Conservation (phyloP, 2,113 vertebrate species). For the Cyphomyrus discorhynchus region DNA sequence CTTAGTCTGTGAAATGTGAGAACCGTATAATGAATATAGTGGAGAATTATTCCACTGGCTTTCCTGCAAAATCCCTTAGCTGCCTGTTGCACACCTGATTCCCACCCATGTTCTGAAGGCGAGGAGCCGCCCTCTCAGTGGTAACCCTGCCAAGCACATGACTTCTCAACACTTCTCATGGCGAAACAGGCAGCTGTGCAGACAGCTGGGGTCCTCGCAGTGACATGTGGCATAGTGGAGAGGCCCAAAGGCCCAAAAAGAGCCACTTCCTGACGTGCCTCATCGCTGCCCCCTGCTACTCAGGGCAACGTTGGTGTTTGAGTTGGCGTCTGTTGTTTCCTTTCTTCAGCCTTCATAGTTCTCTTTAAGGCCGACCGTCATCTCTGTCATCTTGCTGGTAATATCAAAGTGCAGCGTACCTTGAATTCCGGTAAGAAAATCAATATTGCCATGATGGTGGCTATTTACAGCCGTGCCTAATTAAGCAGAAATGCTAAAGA, state of each 20-base stretch:
- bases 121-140: neutral
- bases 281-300: neutral
- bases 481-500: slow-evolving; percentile 23
- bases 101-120: neutral
- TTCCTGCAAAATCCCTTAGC: neutral
- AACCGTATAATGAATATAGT: neutral
- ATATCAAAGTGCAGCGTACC: neutral
- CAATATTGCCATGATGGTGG: neutral
- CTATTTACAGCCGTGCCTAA: slow-evolving; percentile 18
- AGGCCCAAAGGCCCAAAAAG: neutral
- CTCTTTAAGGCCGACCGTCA: neutral
- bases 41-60: neutral
- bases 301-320: neutral
- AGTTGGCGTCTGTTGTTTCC: neutral
- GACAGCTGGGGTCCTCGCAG: neutral
- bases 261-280: neutral
- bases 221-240: neutral
- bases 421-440: slow-evolving; percentile 18
- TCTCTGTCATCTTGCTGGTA: neutral
- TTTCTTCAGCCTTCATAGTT: neutral
- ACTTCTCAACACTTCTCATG: neutral
- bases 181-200: slow-evolving; percentile 2
- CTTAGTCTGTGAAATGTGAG: neutral
- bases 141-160: neutral
- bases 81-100: neutral